Percentiles rank a stretch among this genome's conserved stretches.
phyloP scores from a whole-genome alignment of 2,888 invertebrate species.

The Agapetus fuscipes region DNA sequence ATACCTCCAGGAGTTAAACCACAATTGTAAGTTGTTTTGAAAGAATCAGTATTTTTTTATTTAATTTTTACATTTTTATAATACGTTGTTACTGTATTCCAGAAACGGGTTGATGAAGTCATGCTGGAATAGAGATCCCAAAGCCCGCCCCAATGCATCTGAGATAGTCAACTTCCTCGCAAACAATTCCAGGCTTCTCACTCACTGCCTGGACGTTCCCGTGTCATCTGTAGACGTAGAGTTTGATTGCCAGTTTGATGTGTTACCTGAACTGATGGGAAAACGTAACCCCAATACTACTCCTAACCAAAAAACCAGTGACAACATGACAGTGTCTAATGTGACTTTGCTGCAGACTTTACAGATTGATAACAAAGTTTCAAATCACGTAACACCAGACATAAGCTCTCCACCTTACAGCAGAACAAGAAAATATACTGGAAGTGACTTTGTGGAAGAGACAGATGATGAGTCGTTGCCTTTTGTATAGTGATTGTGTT shows the following conservation, averaged over 20 bases:
- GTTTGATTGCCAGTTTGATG: constrained; percentile 36
- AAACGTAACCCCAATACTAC: no score
- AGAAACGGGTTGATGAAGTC: constrained; percentile 66
- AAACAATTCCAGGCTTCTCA: constrained; percentile 63
- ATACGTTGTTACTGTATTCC: no score
- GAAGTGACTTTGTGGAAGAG: constrained; percentile 7
- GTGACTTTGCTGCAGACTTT: constrained; percentile 10
- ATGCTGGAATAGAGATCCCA: constrained; percentile 67
- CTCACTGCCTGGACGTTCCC: constrained; percentile 71
- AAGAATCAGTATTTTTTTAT: background rate
- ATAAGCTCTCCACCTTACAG: constrained; percentile 3
- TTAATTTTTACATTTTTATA: background rate
- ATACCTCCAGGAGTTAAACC: constrained; percentile 72
- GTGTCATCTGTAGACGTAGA: constrained; percentile 64
- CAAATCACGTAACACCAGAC: constrained; percentile 17
- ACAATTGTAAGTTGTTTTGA: constrained; percentile 58
- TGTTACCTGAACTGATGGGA: constrained; percentile 13
- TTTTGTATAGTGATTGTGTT: no score
- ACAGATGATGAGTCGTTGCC: constrained; percentile 15
- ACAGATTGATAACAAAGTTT: constrained; percentile 20
- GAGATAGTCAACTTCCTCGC: constrained; percentile 76
- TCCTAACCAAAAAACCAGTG: constrained; percentile 3
- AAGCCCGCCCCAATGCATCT: constrained; percentile 63
- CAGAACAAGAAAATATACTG: constrained; percentile 6
- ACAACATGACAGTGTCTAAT: constrained; percentile 5